Base-by-base conservation (phyloP, 2,797 vertebrate genomes). In the Syncerus caffer region DNA sequence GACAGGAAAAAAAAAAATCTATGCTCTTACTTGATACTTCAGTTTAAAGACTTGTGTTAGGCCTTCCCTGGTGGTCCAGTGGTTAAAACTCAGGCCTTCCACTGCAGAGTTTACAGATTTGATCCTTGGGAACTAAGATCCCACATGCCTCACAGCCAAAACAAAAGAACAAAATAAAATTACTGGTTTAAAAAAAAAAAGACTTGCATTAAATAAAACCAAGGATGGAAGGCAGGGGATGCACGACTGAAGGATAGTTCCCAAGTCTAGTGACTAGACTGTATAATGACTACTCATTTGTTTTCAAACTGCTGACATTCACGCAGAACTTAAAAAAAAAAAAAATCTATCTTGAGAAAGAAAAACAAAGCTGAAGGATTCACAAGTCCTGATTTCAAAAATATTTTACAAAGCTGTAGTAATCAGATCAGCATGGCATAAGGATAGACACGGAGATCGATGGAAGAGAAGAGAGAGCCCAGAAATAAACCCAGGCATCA, bases 391-490 rank as follows among this genome's bases (percentile, higher is more conserved):
- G 9, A 79, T 27, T 47, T 79, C 45, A 14, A 60, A 29, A 9
- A n/a, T 34, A 47, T 50, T 19, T 38, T 25, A 19, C 55, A 62
- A 38, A 60, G 4, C 14, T 25, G 4, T 34, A 51, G n/a, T 29
- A 38, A 79, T 27, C 31, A 3, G 60, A 50, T 60, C 7, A 27
- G 74, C 88, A 14, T 10, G 15, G 55, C 21, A 14, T 27, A 34
- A 79, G 15, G 55, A 42, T 45, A 60, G 74, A 60, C 31, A 7
- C 0, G 0, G 2, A 50, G 55, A 27, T 4, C 10, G 0, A 14
- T 3, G 6, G 42, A 79, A 13, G 8, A 34, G 42, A 67, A 13
- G 11, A 38, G 55, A 79, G 4, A 25, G 55, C 74, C 55, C 55
- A 12, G 9, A 60, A 17, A 29, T 50, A 47, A 79, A 50, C 38